Evolutionary conservation across 2,888 invertebrate species (phyloP).

Genomic region (Patella ulyssiponensis): DNA sequence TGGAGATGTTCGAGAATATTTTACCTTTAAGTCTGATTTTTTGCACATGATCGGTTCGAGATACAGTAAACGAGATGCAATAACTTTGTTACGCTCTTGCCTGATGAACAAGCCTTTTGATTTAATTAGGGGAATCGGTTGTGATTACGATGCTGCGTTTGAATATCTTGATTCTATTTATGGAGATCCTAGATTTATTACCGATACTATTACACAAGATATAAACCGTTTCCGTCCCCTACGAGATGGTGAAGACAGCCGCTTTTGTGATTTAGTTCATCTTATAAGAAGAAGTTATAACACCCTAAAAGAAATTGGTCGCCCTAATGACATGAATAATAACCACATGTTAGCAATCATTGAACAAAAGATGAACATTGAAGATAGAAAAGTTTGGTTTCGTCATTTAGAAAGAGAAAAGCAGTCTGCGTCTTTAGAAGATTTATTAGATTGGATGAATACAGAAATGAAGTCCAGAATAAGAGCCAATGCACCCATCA

Average conservation of each 20-base stretch:
- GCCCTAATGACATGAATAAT: background rate
- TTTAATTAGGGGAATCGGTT: background rate
- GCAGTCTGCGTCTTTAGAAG: background rate
- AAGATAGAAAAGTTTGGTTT: slow-evolving; percentile 1
- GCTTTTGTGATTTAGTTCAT: slow-evolving; percentile 5
- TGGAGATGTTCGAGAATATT: slow-evolving; percentile 1
- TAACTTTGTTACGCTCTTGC: background rate
- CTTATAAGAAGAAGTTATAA: background rate
- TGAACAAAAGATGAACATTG: background rate
- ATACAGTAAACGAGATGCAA: slow-evolving; percentile 3
- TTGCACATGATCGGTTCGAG: background rate
- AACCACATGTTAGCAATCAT: background rate
- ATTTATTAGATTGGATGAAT: background rate
- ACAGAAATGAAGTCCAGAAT: background rate
- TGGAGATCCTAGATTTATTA: slow-evolving; percentile 1
- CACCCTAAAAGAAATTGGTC: background rate
- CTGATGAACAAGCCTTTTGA: background rate
- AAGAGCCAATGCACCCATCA: background rate
- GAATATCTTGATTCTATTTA: slow-evolving; percentile 6
- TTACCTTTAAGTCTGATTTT: background rate
- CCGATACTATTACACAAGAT: background rate
- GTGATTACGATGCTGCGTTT: background rate
- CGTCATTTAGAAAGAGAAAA: background rate
- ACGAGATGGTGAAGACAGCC: background rate
- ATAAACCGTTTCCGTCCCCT: background rate